Percentiles rank a stretch among this genome's conserved stretches.
These are phyloP conservation scores for Onychorhynchus coronatus DNA, from an alignment of 2,113 vertebrate species.

Conservation along the genomic window DNA sequence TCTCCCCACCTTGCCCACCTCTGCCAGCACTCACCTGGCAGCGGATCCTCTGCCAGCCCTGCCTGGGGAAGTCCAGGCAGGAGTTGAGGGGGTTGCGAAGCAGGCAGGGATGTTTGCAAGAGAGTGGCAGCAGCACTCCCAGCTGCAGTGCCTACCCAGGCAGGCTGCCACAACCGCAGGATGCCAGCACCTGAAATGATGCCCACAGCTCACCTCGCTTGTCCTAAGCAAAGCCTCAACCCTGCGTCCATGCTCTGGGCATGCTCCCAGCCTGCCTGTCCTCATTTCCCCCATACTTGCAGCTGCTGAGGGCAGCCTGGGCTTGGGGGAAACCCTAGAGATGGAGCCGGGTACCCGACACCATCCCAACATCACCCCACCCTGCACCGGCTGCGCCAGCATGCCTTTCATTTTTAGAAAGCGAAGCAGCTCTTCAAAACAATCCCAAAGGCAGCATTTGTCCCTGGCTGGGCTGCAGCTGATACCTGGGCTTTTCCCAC, in stretches of 20 bases:
- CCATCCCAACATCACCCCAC: neutral
- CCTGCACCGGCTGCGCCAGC: neutral
- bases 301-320: neutral
- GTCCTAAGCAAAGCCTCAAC: neutral
- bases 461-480: neutral
- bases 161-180: neutral
- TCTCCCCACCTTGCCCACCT: neutral
- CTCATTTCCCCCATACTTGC: neutral
- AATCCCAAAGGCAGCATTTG: neutral
- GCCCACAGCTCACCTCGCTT: neutral
- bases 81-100: neutral
- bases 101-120: neutral
- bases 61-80: neutral
- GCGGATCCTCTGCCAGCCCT: neutral
- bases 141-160: neutral
- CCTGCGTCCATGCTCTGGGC: neutral
- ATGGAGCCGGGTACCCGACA: neutral
- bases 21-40: neutral
- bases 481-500: neutral
- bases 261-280: neutral
- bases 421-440: neutral
- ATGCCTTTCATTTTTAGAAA: conserved; percentile 31
- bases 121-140: neutral
- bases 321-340: conserved; percentile 1
- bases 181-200: neutral